phyloP scores from a whole-genome alignment of 1,140 invertebrate genomes.

The Saccostrea cuccullata region DNA sequence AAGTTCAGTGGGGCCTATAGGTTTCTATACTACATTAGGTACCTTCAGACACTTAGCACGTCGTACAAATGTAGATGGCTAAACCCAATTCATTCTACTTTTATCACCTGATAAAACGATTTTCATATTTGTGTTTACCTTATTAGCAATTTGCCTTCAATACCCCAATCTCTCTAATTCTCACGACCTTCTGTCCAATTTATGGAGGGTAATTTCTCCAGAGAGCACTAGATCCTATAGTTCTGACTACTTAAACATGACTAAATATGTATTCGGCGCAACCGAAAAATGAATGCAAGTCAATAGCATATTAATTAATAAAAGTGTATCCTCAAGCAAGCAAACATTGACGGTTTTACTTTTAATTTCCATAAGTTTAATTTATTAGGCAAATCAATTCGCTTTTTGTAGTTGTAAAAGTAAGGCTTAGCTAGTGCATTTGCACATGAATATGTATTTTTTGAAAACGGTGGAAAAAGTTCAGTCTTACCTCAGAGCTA shows the following conservation, averaged over 20 bases:
- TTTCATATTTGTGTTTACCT: constrained; percentile 24
- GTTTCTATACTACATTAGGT: not conserved
- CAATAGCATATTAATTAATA: constrained; percentile 37
- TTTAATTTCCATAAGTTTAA: constrained; percentile 33
- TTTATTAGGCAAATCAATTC: constrained; percentile 14
- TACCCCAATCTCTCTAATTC: constrained; percentile 1
- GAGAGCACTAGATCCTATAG: not conserved
- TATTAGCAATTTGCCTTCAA: constrained; percentile 7
- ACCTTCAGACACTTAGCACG: not conserved
- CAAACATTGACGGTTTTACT: constrained; percentile 3
- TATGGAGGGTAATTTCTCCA: not conserved
- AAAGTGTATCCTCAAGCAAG: constrained; percentile 18
- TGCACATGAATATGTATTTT: not conserved
- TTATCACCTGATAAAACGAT: constrained; percentile 27
- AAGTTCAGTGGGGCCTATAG: not conserved
- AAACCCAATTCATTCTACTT: not conserved
- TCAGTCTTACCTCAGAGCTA: not conserved
- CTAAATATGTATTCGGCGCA: constrained; percentile 27
- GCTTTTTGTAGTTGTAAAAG: not conserved
- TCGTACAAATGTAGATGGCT: not conserved
- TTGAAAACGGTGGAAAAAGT: not conserved
- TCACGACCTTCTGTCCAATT: constrained; percentile 17
- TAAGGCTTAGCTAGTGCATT: not conserved
- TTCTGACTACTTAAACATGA: not conserved
- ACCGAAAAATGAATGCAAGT: constrained; percentile 18